These are phyloP conservation scores for Ephestia elutella DNA, from an alignment of 1,140 invertebrate genomes.

Conservation along the genomic window DNA sequence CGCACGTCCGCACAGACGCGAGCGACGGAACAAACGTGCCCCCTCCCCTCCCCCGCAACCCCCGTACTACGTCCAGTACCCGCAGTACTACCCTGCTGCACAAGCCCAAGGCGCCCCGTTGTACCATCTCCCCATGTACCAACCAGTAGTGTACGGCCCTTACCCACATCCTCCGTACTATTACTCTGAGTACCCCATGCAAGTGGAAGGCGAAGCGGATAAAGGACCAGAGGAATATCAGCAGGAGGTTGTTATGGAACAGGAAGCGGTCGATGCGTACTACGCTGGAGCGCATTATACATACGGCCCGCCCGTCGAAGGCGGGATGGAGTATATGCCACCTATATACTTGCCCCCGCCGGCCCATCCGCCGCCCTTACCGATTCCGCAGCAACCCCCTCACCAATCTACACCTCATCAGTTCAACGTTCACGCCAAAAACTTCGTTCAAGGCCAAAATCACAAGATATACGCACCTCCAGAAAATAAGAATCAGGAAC, in stretches of 20 bases:
- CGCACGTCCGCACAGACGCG: slow-evolving; percentile 40
- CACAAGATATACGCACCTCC: slow-evolving; percentile 47
- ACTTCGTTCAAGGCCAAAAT: slow-evolving; percentile 64
- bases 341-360: slow-evolving; percentile 59
- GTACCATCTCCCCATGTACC: slow-evolving; percentile 68
- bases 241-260: slow-evolving; percentile 69
- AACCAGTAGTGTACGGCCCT: slow-evolving; percentile 60
- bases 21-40: slow-evolving; percentile 50
- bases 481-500: slow-evolving; percentile 51
- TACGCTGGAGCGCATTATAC: slow-evolving; percentile 63
- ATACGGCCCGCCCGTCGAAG: slow-evolving; percentile 53
- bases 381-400: slow-evolving; percentile 40
- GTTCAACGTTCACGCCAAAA: slow-evolving; percentile 72
- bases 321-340: slow-evolving; percentile 58
- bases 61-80: slow-evolving; percentile 65
- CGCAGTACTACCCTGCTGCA: slow-evolving; percentile 64
- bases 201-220: slow-evolving; percentile 60
- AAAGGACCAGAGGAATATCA: slow-evolving; percentile 69
- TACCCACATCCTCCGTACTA: slow-evolving; percentile 63
- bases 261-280: slow-evolving; percentile 68
- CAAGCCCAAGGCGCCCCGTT: slow-evolving; percentile 69
- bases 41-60: slow-evolving; percentile 53
- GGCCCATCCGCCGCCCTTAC: slow-evolving; percentile 44
- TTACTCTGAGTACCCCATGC: slow-evolving; percentile 66
- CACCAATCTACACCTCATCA: slow-evolving; percentile 60